A percentile compares a stretch with the other conserved stretches of the same genome.
Conservation (phyloP, 2,113 vertebrate species). For the Arvicanthis niloticus region DNA sequence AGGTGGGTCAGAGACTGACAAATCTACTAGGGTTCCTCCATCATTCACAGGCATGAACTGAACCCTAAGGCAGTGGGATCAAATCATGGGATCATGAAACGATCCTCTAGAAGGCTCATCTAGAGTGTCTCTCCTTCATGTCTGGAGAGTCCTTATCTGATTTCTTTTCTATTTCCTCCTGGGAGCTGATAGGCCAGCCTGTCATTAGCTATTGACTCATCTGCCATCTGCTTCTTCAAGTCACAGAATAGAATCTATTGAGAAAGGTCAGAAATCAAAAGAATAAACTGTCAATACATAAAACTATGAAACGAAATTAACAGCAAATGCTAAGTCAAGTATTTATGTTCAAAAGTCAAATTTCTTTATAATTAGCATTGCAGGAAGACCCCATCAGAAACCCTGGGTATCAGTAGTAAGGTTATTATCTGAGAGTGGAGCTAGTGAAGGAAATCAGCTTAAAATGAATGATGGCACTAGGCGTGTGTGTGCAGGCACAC, state of each 20-base stretch:
- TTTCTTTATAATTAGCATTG: conserved; percentile 20
- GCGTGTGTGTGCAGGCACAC: too few relatives aligned
- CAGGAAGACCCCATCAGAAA: background rate
- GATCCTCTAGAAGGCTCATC: background rate
- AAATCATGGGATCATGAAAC: background rate
- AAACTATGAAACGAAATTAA: background rate
- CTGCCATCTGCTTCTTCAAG: conserved; percentile 16
- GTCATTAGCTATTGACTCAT: background rate
- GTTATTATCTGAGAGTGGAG: background rate
- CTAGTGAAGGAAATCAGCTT: background rate
- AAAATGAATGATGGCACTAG: background rate
- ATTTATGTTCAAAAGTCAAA: conserved; percentile 40
- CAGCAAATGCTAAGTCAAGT: background rate
- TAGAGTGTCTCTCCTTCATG: background rate
- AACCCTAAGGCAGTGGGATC: background rate
- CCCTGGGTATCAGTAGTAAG: background rate
- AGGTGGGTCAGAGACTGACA: background rate
- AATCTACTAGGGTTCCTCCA: background rate
- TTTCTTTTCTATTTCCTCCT: background rate
- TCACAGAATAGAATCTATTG: background rate
- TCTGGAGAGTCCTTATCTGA: background rate
- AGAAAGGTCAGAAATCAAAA: conserved; percentile 52
- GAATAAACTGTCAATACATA: background rate
- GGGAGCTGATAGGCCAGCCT: background rate
- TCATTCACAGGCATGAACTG: background rate